Evolutionary conservation across 2,888 invertebrate species (phyloP).

Genomic region (Drosophila formosana): DNA sequence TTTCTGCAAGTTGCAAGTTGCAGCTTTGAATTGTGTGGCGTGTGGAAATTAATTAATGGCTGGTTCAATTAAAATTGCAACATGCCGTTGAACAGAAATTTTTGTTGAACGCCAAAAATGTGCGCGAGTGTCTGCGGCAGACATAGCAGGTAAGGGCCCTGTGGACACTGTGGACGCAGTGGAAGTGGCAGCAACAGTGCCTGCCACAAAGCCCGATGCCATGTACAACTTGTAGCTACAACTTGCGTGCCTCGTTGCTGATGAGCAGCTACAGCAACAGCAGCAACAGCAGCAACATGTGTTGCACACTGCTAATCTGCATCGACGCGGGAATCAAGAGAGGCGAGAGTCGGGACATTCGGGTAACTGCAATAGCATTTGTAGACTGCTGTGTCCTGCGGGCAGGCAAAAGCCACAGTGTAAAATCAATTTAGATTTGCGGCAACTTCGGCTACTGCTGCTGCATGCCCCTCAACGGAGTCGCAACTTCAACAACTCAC

Average conservation of each 20-base stretch:
- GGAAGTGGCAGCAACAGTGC: slow-evolving; percentile 21
- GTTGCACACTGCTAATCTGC: slow-evolving; percentile 74
- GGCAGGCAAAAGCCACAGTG: slow-evolving; percentile 60
- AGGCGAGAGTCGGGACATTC: slow-evolving; percentile 9
- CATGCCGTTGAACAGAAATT: slow-evolving; percentile 82
- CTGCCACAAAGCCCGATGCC: slow-evolving; percentile 42
- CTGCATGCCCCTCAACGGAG: background rate
- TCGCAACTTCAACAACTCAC: slow-evolving; percentile 54
- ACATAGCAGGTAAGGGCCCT: slow-evolving; percentile 10
- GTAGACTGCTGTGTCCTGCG: slow-evolving; percentile 67
- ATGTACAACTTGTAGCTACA: slow-evolving; percentile 79
- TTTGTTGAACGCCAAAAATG: slow-evolving; percentile 55
- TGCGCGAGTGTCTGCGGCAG: slow-evolving; percentile 13
- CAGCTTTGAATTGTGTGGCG: slow-evolving; percentile 37
- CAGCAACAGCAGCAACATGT: slow-evolving; percentile 60
- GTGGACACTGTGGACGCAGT: slow-evolving; percentile 14
- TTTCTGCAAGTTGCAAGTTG: background rate
- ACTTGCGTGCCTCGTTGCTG: slow-evolving; percentile 76
- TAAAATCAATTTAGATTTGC: slow-evolving; percentile 83
- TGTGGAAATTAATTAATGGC: slow-evolving; percentile 85
- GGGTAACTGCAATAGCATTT: slow-evolving; percentile 34
- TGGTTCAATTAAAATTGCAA: slow-evolving; percentile 85
- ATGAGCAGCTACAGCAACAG: slow-evolving; percentile 59
- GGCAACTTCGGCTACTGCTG: slow-evolving; percentile 7
- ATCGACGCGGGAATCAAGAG: slow-evolving; percentile 24